Conservation (phyloP, 2,888 invertebrate genomes). For the Trimorus sp. region DNA sequence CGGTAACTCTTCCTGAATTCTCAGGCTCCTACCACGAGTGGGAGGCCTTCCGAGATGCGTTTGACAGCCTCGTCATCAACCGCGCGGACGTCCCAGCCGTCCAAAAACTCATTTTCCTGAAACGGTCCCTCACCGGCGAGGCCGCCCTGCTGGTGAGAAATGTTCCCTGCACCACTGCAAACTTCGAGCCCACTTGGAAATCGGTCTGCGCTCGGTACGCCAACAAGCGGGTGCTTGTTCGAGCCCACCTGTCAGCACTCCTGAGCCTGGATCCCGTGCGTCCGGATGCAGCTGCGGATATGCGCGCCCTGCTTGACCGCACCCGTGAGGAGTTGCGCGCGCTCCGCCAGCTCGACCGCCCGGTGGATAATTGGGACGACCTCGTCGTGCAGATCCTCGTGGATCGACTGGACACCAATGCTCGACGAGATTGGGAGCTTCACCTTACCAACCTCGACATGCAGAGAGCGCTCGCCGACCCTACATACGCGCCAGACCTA, state of each 20-base stretch:
- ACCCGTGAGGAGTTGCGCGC: slow-evolving; percentile 38
- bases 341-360: background rate
- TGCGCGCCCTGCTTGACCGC: slow-evolving; percentile 34
- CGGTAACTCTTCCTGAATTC: slow-evolving; percentile 24
- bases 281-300: background rate
- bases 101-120: slow-evolving; percentile 58
- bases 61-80: slow-evolving; percentile 12
- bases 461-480: background rate
- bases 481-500: background rate
- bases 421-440: slow-evolving; percentile 1
- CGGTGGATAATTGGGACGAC: slow-evolving; percentile 7
- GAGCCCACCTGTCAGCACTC: slow-evolving; percentile 47
- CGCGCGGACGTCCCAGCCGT: slow-evolving; percentile 29
- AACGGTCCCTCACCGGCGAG: slow-evolving; percentile 48
- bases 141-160: slow-evolving; percentile 50
- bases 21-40: slow-evolving; percentile 28
- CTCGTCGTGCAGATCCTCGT: background rate
- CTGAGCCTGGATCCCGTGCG: slow-evolving; percentile 15
- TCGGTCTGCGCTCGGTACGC: slow-evolving; percentile 49
- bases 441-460: background rate
- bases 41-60: slow-evolving; percentile 27
- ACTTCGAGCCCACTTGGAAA: slow-evolving; percentile 56
- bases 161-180: slow-evolving; percentile 34
- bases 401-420: background rate
- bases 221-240: slow-evolving; percentile 48